Evolutionary conservation across 2,113 vertebrate species (phyloP).

Genomic region (Grammatotria lemairii): DNA sequence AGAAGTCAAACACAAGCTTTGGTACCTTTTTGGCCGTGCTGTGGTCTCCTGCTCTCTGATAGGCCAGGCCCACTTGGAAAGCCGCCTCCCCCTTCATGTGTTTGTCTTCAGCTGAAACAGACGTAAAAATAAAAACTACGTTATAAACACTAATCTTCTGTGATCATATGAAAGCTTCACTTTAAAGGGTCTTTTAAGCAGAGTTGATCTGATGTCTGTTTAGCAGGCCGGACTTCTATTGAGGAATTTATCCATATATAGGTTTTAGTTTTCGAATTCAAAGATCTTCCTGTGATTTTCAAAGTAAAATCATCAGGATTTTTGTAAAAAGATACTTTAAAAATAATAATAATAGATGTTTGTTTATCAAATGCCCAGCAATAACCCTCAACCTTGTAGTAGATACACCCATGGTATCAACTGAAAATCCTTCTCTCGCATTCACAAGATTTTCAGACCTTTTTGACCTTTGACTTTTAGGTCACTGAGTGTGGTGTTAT

Average conservation of each 20-base stretch:
- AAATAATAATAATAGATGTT: neutral
- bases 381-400: neutral
- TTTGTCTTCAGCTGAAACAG: slow-evolving; percentile 33
- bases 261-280: neutral
- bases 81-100: neutral
- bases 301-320: neutral
- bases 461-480: neutral
- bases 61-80: slow-evolving; percentile 21
- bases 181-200: neutral
- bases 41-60: slow-evolving; percentile 24
- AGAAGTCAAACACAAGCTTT: neutral
- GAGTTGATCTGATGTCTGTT: neutral
- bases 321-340: rapidly evolving
- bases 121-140: rapidly evolving
- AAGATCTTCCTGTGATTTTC: neutral
- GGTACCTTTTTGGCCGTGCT: slow-evolving; percentile 15
- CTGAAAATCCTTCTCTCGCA: neutral
- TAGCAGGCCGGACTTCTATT: neutral
- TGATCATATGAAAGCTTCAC: neutral
- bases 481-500: neutral
- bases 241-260: neutral
- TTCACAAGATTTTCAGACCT: neutral
- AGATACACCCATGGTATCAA: neutral
- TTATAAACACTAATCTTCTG: neutral
- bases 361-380: neutral